Conservation (phyloP, 2,797 vertebrate species). For the Pseudomugil tenellus region DNA sequence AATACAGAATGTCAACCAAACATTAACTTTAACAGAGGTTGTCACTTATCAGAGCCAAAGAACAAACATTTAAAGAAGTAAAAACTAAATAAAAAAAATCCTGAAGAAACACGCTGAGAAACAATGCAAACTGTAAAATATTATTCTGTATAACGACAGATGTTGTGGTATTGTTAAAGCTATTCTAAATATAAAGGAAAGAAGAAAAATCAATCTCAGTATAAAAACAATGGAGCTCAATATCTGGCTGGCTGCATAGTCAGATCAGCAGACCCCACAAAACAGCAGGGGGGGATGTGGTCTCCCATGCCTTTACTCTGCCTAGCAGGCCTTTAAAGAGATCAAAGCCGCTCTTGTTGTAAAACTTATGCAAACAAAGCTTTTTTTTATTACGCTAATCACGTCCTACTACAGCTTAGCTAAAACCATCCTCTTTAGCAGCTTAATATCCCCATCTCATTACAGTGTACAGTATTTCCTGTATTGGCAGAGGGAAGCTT, state of each 20-base stretch:
- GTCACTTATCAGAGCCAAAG: not conserved
- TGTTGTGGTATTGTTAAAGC: constrained; percentile 19
- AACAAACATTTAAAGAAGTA: not conserved
- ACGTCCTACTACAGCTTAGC: constrained; percentile 52
- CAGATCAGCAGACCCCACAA: constrained; percentile 62
- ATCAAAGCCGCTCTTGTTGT: constrained; percentile 62
- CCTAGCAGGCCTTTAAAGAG: constrained; percentile 48
- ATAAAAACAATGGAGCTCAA: constrained; percentile 56
- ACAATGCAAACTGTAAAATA: not conserved
- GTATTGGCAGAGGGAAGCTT: constrained; percentile 63
- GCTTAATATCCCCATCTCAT: constrained; percentile 70
- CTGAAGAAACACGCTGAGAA: constrained; percentile 7
- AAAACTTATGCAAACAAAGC: constrained; percentile 71
- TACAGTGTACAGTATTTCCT: constrained; percentile 71
- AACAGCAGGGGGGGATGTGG: constrained; percentile 25
- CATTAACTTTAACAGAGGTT: not conserved
- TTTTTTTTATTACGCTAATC: constrained; percentile 63
- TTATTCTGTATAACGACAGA: constrained; percentile 18
- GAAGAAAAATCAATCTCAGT: constrained; percentile 38
- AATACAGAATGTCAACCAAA: constrained; percentile 31
- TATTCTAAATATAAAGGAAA: not conserved
- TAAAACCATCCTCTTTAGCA: constrained; percentile 66
- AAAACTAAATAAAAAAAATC: not conserved
- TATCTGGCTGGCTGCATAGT: constrained; percentile 30
- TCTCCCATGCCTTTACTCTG: constrained; percentile 38